phyloP scores from a whole-genome alignment of 2,888 invertebrate species.

The Taenaris catops region DNA sequence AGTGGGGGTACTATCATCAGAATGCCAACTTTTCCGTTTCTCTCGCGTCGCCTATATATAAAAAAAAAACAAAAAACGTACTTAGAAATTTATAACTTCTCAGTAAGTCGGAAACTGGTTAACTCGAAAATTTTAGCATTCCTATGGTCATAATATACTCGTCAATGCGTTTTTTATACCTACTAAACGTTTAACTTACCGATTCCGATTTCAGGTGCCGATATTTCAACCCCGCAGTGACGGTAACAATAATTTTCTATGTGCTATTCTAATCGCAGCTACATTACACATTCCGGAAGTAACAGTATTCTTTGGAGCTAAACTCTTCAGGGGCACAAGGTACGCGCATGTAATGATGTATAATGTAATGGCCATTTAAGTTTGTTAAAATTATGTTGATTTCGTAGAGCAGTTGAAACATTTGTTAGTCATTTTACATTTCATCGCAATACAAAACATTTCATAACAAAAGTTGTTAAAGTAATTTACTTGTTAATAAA shows the following conservation, averaged over 20 bases:
- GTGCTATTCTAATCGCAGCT: constrained; percentile 93
- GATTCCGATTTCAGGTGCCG: constrained; percentile 84
- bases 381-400: no score
- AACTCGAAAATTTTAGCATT: no score
- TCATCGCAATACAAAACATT: no score
- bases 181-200: no score
- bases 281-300: constrained; percentile 96
- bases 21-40: constrained; percentile 74
- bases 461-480: no score
- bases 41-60: constrained; percentile 47
- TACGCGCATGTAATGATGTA: no score
- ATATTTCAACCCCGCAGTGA: constrained; percentile 97
- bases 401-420: no score
- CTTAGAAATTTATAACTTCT: background rate
- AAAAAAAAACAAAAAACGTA: background rate
- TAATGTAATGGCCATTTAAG: no score
- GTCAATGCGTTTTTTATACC: no score
- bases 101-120: background rate
- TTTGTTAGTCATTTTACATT: no score
- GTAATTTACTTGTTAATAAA: no score
- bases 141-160: no score
- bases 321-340: constrained; percentile 87
- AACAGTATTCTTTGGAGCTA: constrained; percentile 93
- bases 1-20: constrained; percentile 69
- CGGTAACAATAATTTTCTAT: constrained; percentile 94